Evolutionary conservation across 2,113 vertebrate genomes (phyloP), one percentile per base, ranked within the genome.

Genomic region (Prochilodus magdalenae): DNA sequence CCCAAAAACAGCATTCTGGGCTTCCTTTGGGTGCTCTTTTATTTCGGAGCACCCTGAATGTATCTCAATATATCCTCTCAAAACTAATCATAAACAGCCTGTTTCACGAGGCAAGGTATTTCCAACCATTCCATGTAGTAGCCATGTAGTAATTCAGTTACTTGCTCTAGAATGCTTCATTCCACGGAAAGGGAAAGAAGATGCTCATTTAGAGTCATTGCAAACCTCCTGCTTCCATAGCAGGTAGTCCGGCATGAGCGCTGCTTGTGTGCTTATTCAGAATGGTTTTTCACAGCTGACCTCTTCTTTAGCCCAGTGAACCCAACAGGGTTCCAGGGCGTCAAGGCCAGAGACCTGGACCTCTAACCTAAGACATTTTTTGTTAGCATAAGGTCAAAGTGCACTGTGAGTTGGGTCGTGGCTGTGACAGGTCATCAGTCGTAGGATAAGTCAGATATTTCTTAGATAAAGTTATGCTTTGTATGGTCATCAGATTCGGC

Each of bases 371-470:
- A 22, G 66, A 40, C 13, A 20, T 59, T 33, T 14, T n/a, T 20
- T 27, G 47, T 27, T 20, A 29, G 70, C 22, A 2, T 53, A 18
- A 72, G 63, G 73, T 69, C 63, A 81, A 60, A 59, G 51, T 36
- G 24, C 24, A 60, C 11, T 18, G 24, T 13, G 57, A 47, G 27
- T 67, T 65, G 29, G 30, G 75, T 67, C 62, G 36, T 47, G 47
- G 59, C 33, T 81, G 63, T 20, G 55, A 51, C 29, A 75, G 30
- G 65, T 4, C 16, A 40, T 10, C 18, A 16, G 11, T 67, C 66
- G 62, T 29, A 51, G 15, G 20, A 72, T 60, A 27, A 53, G 33
- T 79, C 8, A 20, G 75, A 27, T 30, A n/a, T 24, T 65, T 36
- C 4, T 27, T 11, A 33, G 16, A 10, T 36, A 33, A 36, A 22